These are phyloP conservation scores for Liolophura sinensis DNA, from an alignment of 1,140 invertebrate species.

Conservation along the genomic window DNA sequence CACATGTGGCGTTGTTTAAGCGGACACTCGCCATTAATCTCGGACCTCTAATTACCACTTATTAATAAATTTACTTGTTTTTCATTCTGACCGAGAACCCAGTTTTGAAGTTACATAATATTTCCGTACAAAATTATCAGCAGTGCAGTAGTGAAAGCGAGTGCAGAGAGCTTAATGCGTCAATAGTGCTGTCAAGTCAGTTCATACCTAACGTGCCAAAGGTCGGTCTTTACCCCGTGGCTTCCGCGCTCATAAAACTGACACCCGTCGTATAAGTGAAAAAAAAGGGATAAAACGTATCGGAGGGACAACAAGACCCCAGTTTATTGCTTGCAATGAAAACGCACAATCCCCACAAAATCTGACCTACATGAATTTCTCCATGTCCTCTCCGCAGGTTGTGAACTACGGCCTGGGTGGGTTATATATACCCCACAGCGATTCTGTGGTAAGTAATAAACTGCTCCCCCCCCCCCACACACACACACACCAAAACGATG, in stretches of 20 bases:
- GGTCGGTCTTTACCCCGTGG: background rate
- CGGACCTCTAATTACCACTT: no score
- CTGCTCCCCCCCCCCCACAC: no score
- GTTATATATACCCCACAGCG: conserved; percentile 94
- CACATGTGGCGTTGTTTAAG: no score
- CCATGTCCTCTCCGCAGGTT: conserved; percentile 67
- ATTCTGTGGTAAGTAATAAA: conserved; percentile 65
- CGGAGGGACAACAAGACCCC: background rate
- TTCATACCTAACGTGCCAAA: background rate
- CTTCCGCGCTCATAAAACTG: background rate
- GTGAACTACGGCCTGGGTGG: conserved; percentile 96
- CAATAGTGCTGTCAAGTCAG: no score
- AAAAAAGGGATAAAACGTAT: background rate
- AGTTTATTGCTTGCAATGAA: background rate
- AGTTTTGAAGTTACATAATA: no score
- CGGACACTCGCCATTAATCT: no score
- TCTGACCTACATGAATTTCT: background rate
- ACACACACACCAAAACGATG: no score
- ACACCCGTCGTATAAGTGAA: background rate
- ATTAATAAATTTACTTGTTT: no score
- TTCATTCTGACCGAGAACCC: no score
- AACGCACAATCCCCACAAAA: background rate
- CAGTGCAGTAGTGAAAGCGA: no score
- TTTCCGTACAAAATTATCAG: no score
- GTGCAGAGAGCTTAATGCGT: no score